Evolutionary conservation across 1,140 invertebrate species (phyloP).

Genomic region (Drosophila funebris): DNA sequence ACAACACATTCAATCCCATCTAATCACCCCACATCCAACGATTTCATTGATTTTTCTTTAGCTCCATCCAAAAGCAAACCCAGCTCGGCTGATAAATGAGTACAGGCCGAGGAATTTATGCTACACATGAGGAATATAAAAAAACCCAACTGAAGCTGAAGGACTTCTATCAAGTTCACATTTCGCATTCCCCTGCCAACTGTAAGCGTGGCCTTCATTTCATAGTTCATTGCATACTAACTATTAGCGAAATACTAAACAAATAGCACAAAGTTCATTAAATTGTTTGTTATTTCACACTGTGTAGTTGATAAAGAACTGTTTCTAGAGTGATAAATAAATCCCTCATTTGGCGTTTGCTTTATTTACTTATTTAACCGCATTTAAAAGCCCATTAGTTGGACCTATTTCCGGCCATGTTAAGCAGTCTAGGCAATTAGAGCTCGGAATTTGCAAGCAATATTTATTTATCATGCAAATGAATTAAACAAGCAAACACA

Average conservation of each 20-base stretch:
- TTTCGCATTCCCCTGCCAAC: neutral
- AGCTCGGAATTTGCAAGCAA: slow-evolving; percentile 42
- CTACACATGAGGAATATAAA: slow-evolving; percentile 1
- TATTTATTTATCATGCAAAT: slow-evolving; percentile 69
- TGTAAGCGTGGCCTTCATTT: neutral
- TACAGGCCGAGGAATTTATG: slow-evolving; percentile 4
- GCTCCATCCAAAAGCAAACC: neutral
- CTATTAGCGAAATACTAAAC: slow-evolving; percentile 1
- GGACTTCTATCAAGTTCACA: neutral
- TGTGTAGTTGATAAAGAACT: neutral
- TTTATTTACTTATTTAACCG: slow-evolving; percentile 7
- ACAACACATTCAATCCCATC: neutral
- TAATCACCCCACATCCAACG: neutral
- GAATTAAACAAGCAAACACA: slow-evolving; percentile 24
- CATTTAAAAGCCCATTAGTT: slow-evolving; percentile 15
- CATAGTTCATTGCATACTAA: neutral
- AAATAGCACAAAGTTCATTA: neutral
- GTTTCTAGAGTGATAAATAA: neutral
- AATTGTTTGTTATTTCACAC: neutral
- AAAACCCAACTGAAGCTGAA: neutral
- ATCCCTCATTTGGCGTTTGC: neutral
- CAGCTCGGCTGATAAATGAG: neutral
- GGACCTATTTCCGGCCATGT: slow-evolving; percentile 35
- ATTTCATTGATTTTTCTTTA: slow-evolving; percentile 34
- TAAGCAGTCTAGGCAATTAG: slow-evolving; percentile 54